Percentiles rank a stretch among this genome's conserved stretches.
Evolutionary conservation across 1,140 invertebrate genomes (phyloP).

Genomic region (Formica exsecta): DNA sequence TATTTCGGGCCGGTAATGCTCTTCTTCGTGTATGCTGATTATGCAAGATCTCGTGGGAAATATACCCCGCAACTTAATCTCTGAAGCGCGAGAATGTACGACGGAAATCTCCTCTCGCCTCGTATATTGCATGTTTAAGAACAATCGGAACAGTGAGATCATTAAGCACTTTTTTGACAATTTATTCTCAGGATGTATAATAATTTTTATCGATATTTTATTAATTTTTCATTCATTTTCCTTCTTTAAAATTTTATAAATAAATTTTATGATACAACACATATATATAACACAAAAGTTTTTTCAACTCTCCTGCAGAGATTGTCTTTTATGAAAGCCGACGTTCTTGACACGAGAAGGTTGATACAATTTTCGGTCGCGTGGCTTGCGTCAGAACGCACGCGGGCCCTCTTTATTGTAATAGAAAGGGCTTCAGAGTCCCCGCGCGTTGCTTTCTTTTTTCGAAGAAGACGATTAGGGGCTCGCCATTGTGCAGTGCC

Average conservation of each 20-base stretch:
- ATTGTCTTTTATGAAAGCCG: background rate
- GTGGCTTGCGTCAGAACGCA: slow-evolving; percentile 72
- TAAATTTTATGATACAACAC: background rate
- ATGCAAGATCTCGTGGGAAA: slow-evolving; percentile 11
- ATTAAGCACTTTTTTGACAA: background rate
- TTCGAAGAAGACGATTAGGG: slow-evolving; percentile 77
- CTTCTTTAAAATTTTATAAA: background rate
- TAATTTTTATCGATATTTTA: background rate
- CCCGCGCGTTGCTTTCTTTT: slow-evolving; percentile 63
- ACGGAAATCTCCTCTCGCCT: background rate
- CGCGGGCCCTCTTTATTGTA: slow-evolving; percentile 55
- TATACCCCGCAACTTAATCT: slow-evolving; percentile 15
- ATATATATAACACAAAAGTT: background rate
- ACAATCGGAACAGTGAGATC: background rate
- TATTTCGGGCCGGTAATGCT: slow-evolving; percentile 29
- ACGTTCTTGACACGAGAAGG: background rate
- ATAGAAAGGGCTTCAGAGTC: slow-evolving; percentile 56
- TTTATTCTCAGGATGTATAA: background rate
- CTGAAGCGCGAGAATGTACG: background rate
- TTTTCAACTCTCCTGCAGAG: background rate
- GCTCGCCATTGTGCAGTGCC: slow-evolving; percentile 65
- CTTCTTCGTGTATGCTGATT: slow-evolving; percentile 1
- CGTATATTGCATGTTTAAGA: background rate
- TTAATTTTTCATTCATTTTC: background rate
- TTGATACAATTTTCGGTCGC: slow-evolving; percentile 72